Evolutionary conservation across 1,140 invertebrate genomes (phyloP).

Genomic region (Sitobion miscanthi): DNA sequence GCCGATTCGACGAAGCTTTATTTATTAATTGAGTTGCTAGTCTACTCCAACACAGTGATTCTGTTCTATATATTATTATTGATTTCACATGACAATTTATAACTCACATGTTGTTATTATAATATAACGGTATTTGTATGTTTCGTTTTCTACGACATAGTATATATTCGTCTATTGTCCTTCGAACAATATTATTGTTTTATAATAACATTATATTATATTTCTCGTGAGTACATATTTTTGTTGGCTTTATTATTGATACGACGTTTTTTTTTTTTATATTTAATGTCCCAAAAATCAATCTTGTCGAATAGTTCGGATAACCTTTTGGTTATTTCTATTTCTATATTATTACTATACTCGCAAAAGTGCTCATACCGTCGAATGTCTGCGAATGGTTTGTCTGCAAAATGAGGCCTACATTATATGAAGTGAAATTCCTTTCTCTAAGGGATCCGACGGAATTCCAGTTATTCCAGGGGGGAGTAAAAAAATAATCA

Average conservation of each 20-base stretch:
- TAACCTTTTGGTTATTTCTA: background rate
- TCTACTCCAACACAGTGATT: background rate
- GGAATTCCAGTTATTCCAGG: constrained; percentile 34
- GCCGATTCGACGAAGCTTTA: background rate
- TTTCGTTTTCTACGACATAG: background rate
- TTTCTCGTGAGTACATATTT: background rate
- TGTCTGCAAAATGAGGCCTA: background rate
- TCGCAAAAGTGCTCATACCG: background rate
- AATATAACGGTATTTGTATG: background rate
- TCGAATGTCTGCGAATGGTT: background rate
- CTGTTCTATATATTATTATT: background rate
- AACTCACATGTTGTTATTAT: background rate
- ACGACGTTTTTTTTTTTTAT: background rate
- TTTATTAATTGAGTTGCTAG: background rate
- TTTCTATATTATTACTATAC: background rate
- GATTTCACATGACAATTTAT: background rate
- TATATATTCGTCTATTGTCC: background rate
- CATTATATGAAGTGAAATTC: constrained; percentile 34
- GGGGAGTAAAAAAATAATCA: background rate
- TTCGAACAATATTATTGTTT: background rate
- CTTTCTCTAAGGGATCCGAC: background rate
- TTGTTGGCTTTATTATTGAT: background rate
- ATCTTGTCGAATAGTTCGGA: background rate
- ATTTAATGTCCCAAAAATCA: background rate
- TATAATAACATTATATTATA: background rate